Base-by-base conservation (phyloP, 2,888 invertebrate genomes). In the Odontothrips loti region DNA sequence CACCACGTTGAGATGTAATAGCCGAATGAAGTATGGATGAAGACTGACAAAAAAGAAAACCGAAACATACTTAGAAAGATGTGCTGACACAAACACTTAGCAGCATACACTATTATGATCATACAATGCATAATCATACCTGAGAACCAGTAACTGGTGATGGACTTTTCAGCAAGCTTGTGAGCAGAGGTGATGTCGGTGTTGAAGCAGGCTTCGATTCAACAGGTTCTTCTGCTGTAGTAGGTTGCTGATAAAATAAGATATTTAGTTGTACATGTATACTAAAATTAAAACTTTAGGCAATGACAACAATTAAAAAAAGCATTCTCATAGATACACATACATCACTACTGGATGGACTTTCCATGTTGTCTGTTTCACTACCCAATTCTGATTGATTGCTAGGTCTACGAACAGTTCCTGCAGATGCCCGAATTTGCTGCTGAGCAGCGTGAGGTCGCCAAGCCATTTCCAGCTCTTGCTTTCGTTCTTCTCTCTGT, bases 141-240 rank as follows among this genome's bases (percentile, higher is more conserved):
- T 86, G 86, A 85, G 84, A 88, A 87, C 68, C 68, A 75, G 68
- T 75, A 27, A 88, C 87, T 81, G 90, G 90, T 47, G 91, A 90
- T 0, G 91, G 91, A 79, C 93, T 93, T 87, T 96, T 95, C 9
- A 96, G 88, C 63, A 96, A 89, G 79, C 95, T 95, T 12, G 96
- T 95, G 79, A 96, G 89, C 79, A 96, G 88, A 0, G 96, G 96
- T 11, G 90, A 88, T 15, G 86, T 88, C 83, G 85, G 86, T 82
- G 85, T 84, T 6, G 84, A 84, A 29, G 81, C 86, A 86, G 34
- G 78, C n/a, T 20, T 84, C 75, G 79, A 79, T 63, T 84, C 84
- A 15, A 86, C 87, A 68, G 85, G 84, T 1, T 83, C 83, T 58
- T 75, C 68, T 27, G 27, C 27, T 12, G 68, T 23, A 27, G 68